A percentile compares a stretch with the other conserved stretches of the same genome.
Evolutionary conservation across 2,113 vertebrate genomes (phyloP).

Genomic region (Datnioides undecimradiatus): DNA sequence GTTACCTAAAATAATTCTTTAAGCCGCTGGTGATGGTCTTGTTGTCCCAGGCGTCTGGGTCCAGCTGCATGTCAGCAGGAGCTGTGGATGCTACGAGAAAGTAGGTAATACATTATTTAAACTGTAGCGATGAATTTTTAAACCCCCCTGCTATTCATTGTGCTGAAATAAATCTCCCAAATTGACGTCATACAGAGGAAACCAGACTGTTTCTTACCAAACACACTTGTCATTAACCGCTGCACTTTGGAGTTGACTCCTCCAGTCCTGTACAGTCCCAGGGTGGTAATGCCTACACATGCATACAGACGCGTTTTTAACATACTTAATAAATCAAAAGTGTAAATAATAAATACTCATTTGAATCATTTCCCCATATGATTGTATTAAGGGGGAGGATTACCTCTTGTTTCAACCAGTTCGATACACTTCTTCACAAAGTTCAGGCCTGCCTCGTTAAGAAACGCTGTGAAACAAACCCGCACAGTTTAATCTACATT

Average conservation of each 20-base stretch:
- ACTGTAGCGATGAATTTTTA: slow-evolving; percentile 13
- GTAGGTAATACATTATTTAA: background rate
- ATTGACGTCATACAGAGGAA: background rate
- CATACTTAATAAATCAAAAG: background rate
- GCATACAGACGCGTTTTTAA: slow-evolving; percentile 3
- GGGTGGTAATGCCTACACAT: slow-evolving; percentile 89
- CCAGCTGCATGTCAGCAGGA: slow-evolving; percentile 92
- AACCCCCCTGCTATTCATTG: background rate
- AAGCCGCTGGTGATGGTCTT: slow-evolving; percentile 98
- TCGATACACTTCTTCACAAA: slow-evolving; percentile 95
- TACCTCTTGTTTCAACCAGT: slow-evolving; percentile 92
- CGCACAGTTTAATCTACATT: background rate
- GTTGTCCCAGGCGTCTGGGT: slow-evolving; percentile 96
- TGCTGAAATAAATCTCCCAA: background rate
- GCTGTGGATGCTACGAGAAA: slow-evolving; percentile 88
- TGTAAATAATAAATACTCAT: background rate
- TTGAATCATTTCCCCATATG: background rate
- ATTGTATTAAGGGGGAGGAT: slow-evolving; percentile 17
- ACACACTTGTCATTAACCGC: slow-evolving; percentile 94
- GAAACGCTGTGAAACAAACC: slow-evolving; percentile 87
- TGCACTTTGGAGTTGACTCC: slow-evolving; percentile 99
- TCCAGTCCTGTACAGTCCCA: slow-evolving; percentile 96
- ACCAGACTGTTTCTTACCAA: slow-evolving; percentile 85
- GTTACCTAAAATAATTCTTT: slow-evolving; percentile 98
- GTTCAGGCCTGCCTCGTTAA: slow-evolving; percentile 95